These are phyloP conservation scores for Lophochroa leadbeateri DNA, from an alignment of 2,113 vertebrate genomes.

Conservation along the genomic window DNA sequence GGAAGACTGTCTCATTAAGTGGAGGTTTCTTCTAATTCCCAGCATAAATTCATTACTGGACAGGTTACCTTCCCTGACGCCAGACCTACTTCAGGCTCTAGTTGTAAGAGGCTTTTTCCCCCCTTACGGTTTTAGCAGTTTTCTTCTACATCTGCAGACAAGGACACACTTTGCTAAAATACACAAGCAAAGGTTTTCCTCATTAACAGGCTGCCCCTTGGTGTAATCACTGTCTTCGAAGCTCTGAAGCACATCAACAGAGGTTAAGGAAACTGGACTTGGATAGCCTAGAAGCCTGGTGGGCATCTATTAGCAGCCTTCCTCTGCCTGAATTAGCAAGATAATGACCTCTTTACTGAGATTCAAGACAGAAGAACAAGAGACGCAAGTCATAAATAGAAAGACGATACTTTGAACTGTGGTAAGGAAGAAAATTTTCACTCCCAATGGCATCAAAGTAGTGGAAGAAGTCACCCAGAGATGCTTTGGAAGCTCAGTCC, in stretches of 20 bases:
- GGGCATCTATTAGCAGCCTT: neutral
- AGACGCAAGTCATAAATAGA: neutral
- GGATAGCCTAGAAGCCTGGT: neutral
- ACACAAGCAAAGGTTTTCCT: neutral
- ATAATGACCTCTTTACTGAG: neutral
- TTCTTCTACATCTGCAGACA: neutral
- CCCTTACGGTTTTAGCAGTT: neutral
- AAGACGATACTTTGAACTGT: neutral
- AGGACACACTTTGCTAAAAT: neutral
- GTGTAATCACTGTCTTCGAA: neutral
- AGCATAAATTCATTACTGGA: neutral
- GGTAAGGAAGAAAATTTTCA: neutral
- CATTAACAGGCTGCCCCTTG: neutral
- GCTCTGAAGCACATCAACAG: neutral
- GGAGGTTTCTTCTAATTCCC: neutral
- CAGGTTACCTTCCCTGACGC: neutral
- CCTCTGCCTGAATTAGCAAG: neutral
- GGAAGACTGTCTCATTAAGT: neutral
- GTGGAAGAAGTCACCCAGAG: neutral
- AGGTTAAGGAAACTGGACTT: neutral
- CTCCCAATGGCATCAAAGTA: neutral
- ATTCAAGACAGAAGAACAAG: neutral
- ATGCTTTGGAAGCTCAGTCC: neutral
- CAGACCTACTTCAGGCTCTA: neutral
- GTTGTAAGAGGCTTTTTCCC: neutral